Conservation (phyloP, 2,888 invertebrate species). For the Dorcus parallelipipedus region DNA sequence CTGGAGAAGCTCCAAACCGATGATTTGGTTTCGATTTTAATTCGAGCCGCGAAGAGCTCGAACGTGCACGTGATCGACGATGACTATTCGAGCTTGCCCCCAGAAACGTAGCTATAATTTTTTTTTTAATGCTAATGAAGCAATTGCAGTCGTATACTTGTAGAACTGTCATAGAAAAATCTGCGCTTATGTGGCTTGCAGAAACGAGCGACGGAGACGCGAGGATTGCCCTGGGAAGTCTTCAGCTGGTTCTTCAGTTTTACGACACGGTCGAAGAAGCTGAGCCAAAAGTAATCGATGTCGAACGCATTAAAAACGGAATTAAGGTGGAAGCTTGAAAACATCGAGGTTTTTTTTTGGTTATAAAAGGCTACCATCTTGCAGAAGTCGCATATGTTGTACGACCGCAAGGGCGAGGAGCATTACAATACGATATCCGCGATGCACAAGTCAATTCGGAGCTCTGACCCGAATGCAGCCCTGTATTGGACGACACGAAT, state of each 20-base stretch:
- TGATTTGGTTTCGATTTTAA: conserved; percentile 61
- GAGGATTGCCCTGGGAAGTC: conserved; percentile 69
- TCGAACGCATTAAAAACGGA: conserved; percentile 68
- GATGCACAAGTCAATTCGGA: conserved; percentile 78
- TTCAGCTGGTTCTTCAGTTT: conserved; percentile 67
- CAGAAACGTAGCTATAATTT: neutral
- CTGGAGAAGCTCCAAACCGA: conserved; percentile 64
- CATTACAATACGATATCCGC: conserved; percentile 83
- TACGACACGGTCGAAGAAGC: conserved; percentile 44
- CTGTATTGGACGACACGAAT: conserved; percentile 81
- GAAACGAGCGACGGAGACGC: conserved; percentile 81
- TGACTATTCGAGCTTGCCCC: conserved; percentile 22
- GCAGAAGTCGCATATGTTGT: conserved; percentile 71
- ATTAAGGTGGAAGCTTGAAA: conserved; percentile 55
- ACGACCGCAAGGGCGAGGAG: conserved; percentile 77
- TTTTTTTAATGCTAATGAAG: neutral
- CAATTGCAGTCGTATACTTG: conserved; percentile 6
- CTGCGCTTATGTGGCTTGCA: conserved; percentile 67
- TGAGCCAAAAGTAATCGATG: conserved; percentile 49
- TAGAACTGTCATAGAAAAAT: conserved; percentile 52
- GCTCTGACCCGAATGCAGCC: conserved; percentile 76
- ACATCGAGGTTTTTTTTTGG: neutral
- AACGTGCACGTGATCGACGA: conserved; percentile 35
- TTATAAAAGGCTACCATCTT: conserved; percentile 19
- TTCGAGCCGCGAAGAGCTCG: conserved; percentile 53